phyloP scores from a whole-genome alignment of 2,888 invertebrate species.

The Odontothrips loti region DNA sequence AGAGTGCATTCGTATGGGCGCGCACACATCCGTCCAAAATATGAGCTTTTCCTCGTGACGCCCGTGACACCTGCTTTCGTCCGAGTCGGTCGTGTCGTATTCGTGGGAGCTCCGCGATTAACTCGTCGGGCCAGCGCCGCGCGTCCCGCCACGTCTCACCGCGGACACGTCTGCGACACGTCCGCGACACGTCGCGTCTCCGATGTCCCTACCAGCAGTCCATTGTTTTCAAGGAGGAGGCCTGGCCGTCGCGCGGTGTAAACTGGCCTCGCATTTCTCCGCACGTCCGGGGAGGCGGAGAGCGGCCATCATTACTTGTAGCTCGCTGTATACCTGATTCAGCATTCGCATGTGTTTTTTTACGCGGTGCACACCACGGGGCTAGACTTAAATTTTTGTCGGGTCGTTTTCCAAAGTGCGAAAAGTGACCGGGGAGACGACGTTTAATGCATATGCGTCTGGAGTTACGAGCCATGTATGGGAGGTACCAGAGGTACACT shows the following conservation, averaged over 20 bases:
- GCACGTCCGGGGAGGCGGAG: neutral
- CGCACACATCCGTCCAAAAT: neutral
- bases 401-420: too few relatives aligned
- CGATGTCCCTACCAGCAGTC: neutral
- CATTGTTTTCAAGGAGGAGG: neutral
- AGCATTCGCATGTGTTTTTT: neutral
- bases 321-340: too few relatives aligned
- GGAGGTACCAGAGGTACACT: too few relatives aligned
- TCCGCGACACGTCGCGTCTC: neutral
- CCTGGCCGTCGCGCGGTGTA: neutral
- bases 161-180: neutral
- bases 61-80: neutral
- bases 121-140: neutral
- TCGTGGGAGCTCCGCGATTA: neutral
- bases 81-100: neutral
- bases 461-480: too few relatives aligned
- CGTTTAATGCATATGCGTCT: too few relatives aligned
- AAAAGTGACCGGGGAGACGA: too few relatives aligned
- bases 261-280: too few relatives aligned
- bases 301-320: neutral
- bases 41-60: constrained; percentile 16
- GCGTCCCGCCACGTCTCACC: neutral
- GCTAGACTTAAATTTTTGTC: neutral
- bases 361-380: neutral
- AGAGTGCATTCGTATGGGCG: constrained; percentile 16